phyloP scores from a whole-genome alignment of 2,888 invertebrate species.

The Epistrophe grossulariae region DNA sequence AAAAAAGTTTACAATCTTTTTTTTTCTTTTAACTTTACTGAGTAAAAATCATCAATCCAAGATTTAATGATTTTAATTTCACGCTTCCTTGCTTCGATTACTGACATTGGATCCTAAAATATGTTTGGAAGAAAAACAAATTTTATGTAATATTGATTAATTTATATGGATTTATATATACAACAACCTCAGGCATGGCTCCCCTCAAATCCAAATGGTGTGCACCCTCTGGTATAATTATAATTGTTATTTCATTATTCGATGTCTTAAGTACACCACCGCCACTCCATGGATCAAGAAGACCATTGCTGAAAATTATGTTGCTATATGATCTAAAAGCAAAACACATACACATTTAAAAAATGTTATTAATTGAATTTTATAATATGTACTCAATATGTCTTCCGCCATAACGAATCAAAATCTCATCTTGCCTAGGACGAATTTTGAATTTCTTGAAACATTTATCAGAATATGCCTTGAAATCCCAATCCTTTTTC shows the following conservation, averaged over 20 bases:
- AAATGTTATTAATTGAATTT: slow-evolving; percentile 78
- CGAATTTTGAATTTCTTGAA: slow-evolving; percentile 88
- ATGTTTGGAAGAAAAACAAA: not conserved
- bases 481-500: slow-evolving; percentile 89
- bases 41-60: slow-evolving; percentile 76
- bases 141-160: not conserved
- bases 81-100: slow-evolving; percentile 78
- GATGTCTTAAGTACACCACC: slow-evolving; percentile 91
- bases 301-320: slow-evolving; percentile 93
- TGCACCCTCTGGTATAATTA: slow-evolving; percentile 92
- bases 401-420: slow-evolving; percentile 92
- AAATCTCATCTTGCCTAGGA: slow-evolving; percentile 88
- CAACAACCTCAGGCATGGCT: slow-evolving; percentile 71
- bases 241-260: slow-evolving; percentile 87
- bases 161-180: not conserved
- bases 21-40: slow-evolving; percentile 22
- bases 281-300: slow-evolving; percentile 94
- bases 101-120: slow-evolving; percentile 80
- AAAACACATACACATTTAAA: slow-evolving; percentile 4
- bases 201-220: slow-evolving; percentile 93
- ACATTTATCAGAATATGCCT: slow-evolving; percentile 88
- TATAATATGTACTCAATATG: slow-evolving; percentile 86
- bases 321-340: slow-evolving; percentile 85
- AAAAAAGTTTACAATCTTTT: slow-evolving; percentile 20
- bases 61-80: slow-evolving; percentile 79